Base-by-base conservation (phyloP, 2,888 invertebrate genomes). In the Clusia tigrina region DNA sequence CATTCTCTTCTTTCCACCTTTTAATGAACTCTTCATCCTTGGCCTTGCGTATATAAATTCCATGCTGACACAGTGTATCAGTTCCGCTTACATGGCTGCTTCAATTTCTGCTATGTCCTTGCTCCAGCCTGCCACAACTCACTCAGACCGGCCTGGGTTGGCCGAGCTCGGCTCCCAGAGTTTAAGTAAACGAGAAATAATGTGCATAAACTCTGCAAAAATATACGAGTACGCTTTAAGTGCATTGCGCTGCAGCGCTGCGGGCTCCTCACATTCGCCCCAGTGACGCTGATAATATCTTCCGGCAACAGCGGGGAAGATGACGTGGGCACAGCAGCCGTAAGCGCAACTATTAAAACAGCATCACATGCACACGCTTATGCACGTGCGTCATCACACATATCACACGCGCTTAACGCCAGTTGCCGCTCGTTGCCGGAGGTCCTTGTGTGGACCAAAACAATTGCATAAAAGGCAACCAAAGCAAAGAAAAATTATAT, bases 161-260 rank as follows among this genome's bases (percentile, higher is more conserved):
- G 42, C 56, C n/a, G n/a, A n/a, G n/a, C n/a, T n/a, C n/a, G n/a
- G n/a, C n/a, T n/a, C n/a, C n/a, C n/a, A n/a, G n/a, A 63, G 46
- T 57, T 54, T 58, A 15, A 24, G 53, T 6, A 24, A 54, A 54
- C 24, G 18, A 20, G 51, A 58, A 59, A 59, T 57, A 48, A 63
- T 63, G 53, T 52, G 51, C 55, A 55, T 58, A 37, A 54, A 54
- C 15, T 54, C 25, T 37, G 52, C 60, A 60, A 60, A 63, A 63
- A 63, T 60, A 60, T 56, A 3, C 48, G n/a, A n/a, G n/a, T n/a
- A n/a, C 54, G 53, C 23, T 42, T 63, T 60, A 63, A 60, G 63
- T 60, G 59, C 63, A 60, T 52, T 22, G 6, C 22, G 48, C 5
- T 48, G 48, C 48, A 59, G 38, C 20, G n/a, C 42, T 9, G n/a